Percentiles rank a stretch among this genome's conserved stretches.
Evolutionary conservation across 2,113 vertebrate species (phyloP).

Genomic region (Takifugu bimaculatus): DNA sequence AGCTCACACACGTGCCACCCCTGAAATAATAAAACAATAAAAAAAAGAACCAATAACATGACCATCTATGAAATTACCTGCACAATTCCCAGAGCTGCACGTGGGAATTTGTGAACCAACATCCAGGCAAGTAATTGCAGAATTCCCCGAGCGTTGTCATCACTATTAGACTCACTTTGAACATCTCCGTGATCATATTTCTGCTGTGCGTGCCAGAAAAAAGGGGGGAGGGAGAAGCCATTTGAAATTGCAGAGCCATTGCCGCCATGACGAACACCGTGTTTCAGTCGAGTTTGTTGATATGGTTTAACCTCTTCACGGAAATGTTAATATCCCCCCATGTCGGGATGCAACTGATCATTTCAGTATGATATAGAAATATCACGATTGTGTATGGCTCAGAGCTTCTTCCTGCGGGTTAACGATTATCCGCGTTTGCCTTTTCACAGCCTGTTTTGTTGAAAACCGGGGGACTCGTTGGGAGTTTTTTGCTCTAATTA

Average conservation of each 20-base stretch:
- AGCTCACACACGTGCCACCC: neutral
- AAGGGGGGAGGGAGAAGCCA: neutral
- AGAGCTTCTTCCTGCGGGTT: neutral
- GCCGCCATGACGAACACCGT: conserved; percentile 7
- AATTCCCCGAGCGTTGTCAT: conserved; percentile 41
- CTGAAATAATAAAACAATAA: neutral
- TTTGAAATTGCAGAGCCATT: conserved; percentile 20
- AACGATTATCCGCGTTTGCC: neutral
- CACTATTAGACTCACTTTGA: conserved; percentile 12
- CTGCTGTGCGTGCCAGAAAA: conserved; percentile 8
- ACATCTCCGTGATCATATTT: conserved; percentile 26
- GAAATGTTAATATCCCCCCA: neutral
- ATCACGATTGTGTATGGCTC: neutral
- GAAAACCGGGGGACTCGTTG: conserved; percentile 3
- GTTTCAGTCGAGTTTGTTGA: conserved; percentile 22
- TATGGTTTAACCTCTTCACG: conserved; percentile 21
- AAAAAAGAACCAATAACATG: neutral
- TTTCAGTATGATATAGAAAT: conserved; percentile 8
- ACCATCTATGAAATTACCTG: neutral
- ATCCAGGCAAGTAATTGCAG: conserved; percentile 39
- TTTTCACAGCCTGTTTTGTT: neutral
- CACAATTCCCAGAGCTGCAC: neutral
- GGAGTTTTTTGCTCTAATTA: conserved; percentile 13
- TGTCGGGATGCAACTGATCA: conserved; percentile 14
- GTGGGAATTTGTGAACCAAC: conserved; percentile 50